Conservation (phyloP, 2,113 vertebrate genomes). For the Vanacampus margaritifer region DNA sequence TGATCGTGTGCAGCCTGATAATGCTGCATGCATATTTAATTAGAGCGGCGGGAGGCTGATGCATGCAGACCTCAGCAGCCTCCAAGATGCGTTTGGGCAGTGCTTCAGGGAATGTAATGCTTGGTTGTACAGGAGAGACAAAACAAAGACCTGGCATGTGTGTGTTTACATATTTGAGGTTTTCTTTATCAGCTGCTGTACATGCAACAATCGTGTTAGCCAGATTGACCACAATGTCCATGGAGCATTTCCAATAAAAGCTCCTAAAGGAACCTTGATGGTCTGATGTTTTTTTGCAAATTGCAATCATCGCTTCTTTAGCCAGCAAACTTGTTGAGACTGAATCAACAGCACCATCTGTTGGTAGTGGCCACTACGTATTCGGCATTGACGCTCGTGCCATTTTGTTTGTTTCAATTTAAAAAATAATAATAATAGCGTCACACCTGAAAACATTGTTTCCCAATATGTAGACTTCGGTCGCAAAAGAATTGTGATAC, state of each 20-base stretch:
- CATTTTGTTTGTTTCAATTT: too few species aligned
- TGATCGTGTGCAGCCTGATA: slow-evolving; percentile 32
- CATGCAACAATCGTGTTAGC: not conserved
- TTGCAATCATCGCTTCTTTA: not conserved
- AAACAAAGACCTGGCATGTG: not conserved
- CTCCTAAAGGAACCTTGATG: not conserved
- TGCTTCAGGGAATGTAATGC: slow-evolving; percentile 13
- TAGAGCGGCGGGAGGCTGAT: slow-evolving; percentile 27
- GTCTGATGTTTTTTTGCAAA: not conserved
- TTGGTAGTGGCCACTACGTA: not conserved
- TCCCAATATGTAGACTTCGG: too few species aligned
- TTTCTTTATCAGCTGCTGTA: not conserved
- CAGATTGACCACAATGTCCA: not conserved
- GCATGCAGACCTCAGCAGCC: slow-evolving; percentile 7
- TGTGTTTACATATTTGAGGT: not conserved
- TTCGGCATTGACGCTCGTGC: too few species aligned
- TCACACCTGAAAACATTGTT: too few species aligned
- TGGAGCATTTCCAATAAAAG: not conserved
- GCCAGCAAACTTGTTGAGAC: not conserved
- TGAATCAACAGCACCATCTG: not conserved
- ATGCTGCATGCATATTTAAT: slow-evolving; percentile 21
- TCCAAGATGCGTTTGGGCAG: slow-evolving; percentile 7
- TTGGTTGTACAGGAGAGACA: slow-evolving; percentile 12
- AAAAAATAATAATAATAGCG: too few species aligned
- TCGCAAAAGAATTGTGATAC: too few species aligned